Conservation (phyloP, 2,797 vertebrate genomes). For the Molossus molossus region DNA sequence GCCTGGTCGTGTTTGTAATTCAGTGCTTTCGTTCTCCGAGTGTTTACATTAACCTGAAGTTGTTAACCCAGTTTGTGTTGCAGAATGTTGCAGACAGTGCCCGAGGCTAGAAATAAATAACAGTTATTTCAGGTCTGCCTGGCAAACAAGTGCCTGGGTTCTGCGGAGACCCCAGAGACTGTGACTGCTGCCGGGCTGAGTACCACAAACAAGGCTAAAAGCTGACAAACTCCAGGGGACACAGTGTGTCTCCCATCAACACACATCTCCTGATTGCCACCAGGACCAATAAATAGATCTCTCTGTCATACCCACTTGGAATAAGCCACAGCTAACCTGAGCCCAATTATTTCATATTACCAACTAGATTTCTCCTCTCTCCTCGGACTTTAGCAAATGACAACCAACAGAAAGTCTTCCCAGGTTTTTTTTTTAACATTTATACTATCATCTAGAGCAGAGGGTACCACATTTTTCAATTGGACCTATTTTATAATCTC, state of each 20-base stretch:
- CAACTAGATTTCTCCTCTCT: background rate
- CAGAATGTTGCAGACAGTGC: slow-evolving; percentile 81
- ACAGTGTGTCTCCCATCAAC: slow-evolving; percentile 9
- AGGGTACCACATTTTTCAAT: background rate
- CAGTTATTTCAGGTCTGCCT: slow-evolving; percentile 80
- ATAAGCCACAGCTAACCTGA: background rate
- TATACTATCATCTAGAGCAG: background rate
- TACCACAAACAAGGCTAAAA: slow-evolving; percentile 70
- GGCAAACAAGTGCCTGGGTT: slow-evolving; percentile 67
- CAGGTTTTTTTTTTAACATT: background rate
- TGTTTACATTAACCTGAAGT: slow-evolving; percentile 83
- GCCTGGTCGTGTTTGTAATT: slow-evolving; percentile 51
- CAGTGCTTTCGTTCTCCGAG: slow-evolving; percentile 77
- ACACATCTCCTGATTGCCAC: slow-evolving; percentile 29
- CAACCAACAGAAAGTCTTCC: background rate
- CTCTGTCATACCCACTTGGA: slow-evolving; percentile 34
- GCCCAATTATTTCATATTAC: slow-evolving; percentile 30
- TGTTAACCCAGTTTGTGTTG: slow-evolving; percentile 83
- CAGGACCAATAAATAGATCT: slow-evolving; percentile 40
- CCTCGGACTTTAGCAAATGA: background rate
- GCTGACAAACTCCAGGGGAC: slow-evolving; percentile 38
- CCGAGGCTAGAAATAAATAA: slow-evolving; percentile 86
- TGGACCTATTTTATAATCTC: background rate
- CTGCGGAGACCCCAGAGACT: slow-evolving; percentile 72
- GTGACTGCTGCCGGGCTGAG: background rate